These are phyloP conservation scores for Caenorhabditis afra DNA, from an alignment of 2,888 invertebrate species.

Conservation along the genomic window DNA sequence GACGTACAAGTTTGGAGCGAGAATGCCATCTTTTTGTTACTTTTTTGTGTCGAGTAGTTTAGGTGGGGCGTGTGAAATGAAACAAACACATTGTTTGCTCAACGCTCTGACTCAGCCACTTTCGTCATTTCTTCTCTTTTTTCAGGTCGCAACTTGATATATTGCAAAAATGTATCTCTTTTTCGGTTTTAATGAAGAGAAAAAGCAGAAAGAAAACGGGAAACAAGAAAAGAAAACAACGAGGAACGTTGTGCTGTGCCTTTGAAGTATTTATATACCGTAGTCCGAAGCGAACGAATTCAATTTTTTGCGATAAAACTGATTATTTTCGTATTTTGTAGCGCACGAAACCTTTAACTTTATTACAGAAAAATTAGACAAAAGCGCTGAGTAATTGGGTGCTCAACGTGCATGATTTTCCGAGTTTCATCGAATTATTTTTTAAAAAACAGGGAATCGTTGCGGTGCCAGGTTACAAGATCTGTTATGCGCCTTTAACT, in stretches of 20 bases:
- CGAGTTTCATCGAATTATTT: no score
- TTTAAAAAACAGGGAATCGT: no score
- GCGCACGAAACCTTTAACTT: no score
- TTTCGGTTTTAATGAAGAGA: neutral
- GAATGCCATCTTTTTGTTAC: neutral
- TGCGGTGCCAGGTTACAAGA: no score
- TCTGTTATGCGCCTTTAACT: neutral
- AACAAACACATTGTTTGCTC: slow-evolving; percentile 20
- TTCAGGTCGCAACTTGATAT: slow-evolving; percentile 1
- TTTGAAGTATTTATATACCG: neutral
- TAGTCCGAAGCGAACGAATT: neutral
- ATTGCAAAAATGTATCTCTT: neutral
- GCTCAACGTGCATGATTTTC: no score
- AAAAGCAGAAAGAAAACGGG: neutral
- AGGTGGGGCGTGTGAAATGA: slow-evolving; percentile 15
- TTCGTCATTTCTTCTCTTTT: neutral
- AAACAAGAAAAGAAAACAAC: no score
- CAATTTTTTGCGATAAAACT: neutral
- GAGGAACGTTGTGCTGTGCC: no score
- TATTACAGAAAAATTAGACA: no score
- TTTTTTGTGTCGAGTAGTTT: slow-evolving; percentile 3
- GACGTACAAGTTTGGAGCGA: slow-evolving; percentile 19
- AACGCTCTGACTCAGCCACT: slow-evolving; percentile 14
- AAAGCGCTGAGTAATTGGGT: no score
- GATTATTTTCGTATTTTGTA: neutral